These are phyloP conservation scores for Xylota sylvarum DNA, from an alignment of 2,888 invertebrate genomes.

Conservation along the genomic window DNA sequence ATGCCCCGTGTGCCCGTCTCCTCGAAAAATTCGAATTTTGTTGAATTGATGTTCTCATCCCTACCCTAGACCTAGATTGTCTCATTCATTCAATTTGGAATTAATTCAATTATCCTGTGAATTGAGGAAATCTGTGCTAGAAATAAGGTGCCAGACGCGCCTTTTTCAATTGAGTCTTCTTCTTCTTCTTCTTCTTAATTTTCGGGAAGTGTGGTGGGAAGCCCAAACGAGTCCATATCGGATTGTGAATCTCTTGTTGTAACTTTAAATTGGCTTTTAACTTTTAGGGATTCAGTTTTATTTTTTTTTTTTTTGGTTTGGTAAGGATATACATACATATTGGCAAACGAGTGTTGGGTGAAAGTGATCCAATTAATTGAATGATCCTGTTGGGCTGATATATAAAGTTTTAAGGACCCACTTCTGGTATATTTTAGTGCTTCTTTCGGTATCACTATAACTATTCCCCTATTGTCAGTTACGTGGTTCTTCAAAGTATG, in stretches of 20 bases:
- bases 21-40: not conserved
- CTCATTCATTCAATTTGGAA: conserved; percentile 27
- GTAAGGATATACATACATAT: not conserved
- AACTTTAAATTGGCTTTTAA: conserved; percentile 34
- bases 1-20: not conserved
- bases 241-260: conserved; percentile 21
- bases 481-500: too few species aligned
- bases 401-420: not conserved
- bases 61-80: conserved; percentile 9
- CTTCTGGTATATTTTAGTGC: not conserved
- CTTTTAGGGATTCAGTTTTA: conserved; percentile 2
- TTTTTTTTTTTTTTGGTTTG: not conserved
- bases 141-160: not conserved
- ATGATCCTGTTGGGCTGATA: conserved; percentile 5
- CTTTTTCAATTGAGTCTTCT: conserved; percentile 9
- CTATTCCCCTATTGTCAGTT: too few species aligned
- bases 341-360: not conserved
- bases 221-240: not conserved
- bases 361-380: conserved; percentile 8
- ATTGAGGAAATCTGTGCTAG: conserved; percentile 20
- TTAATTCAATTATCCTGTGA: conserved; percentile 38
- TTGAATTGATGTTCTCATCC: conserved; percentile 1
- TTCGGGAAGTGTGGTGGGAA: not conserved
- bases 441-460: not conserved
- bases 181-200: not conserved